Percentiles rank a stretch among this genome's conserved stretches.
phyloP scores from a whole-genome alignment of 2,888 invertebrate genomes.

The Limnephilus marmoratus region DNA sequence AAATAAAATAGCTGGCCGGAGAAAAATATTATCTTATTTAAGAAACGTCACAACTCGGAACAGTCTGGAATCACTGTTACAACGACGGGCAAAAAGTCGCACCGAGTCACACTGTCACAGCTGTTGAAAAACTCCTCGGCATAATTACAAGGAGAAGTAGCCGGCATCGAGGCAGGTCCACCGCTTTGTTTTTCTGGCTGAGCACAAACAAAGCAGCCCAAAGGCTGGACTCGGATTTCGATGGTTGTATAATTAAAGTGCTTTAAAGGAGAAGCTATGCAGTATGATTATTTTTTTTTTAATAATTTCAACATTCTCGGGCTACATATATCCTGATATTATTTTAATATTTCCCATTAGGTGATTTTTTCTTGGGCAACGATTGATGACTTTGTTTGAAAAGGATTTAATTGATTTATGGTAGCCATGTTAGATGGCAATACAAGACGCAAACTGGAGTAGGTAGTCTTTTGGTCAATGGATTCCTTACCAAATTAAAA shows the following conservation, averaged over 20 bases:
- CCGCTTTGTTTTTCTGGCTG: not conserved
- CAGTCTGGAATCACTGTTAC: not conserved
- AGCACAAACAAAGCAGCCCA: not conserved
- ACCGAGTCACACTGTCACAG: not conserved
- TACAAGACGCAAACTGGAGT: no score
- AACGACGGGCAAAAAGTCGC: not conserved
- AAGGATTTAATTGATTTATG: no score
- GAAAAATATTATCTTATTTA: not conserved
- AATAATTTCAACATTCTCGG: no score
- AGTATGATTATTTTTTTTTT: not conserved
- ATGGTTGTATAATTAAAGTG: not conserved
- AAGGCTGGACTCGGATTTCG: not conserved
- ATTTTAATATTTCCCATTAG: no score
- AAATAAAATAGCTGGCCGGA: not conserved
- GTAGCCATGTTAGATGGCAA: no score
- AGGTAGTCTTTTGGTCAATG: no score
- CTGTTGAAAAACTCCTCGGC: not conserved
- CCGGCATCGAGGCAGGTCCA: not conserved
- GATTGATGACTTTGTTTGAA: no score
- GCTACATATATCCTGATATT: no score
- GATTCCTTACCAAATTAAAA: no score
- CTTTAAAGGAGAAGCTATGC: not conserved
- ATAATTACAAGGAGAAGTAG: not conserved
- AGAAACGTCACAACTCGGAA: not conserved
- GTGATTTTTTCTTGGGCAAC: no score